These are phyloP conservation scores for Cottoperca gobio DNA, from an alignment of 2,797 vertebrate genomes.

Conservation along the genomic window DNA sequence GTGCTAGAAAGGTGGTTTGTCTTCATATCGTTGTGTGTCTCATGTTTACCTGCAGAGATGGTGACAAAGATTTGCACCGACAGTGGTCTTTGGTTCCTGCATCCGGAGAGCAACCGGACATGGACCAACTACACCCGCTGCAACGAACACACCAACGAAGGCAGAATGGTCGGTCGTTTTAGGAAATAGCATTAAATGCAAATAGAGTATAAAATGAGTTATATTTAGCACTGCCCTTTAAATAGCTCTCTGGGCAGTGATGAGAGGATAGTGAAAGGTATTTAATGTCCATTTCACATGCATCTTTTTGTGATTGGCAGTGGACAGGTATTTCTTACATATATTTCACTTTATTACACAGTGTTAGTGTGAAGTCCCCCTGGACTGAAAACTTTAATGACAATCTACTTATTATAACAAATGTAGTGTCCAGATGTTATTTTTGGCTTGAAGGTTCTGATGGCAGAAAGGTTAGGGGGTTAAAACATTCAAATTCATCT, in stretches of 20 bases:
- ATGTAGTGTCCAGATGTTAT: not conserved
- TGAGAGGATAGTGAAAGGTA: constrained; percentile 1
- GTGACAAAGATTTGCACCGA: constrained; percentile 94
- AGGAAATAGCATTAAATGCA: not conserved
- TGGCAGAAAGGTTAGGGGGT: not conserved
- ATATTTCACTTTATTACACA: not conserved
- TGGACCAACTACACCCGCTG: constrained; percentile 98
- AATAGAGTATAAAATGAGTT: not conserved
- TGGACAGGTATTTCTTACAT: not conserved
- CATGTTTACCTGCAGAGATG: constrained; percentile 86
- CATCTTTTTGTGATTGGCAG: not conserved
- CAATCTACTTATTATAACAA: not conserved
- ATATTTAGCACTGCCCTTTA: constrained; percentile 14
- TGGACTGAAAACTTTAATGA: too few relatives aligned
- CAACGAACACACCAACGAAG: constrained; percentile 88
- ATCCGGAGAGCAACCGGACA: constrained; percentile 94
- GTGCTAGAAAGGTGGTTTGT: too few relatives aligned
- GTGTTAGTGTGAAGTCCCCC: too few relatives aligned
- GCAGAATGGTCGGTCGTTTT: constrained; percentile 86
- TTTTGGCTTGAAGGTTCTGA: not conserved
- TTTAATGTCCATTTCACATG: not conserved
- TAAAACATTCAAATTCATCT: not conserved
- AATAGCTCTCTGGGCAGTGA: not conserved
- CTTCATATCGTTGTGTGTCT: not conserved
- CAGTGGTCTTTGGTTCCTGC: constrained; percentile 93